Base-by-base conservation (phyloP, 2,888 invertebrate genomes). In the Phlogophora meticulosa region DNA sequence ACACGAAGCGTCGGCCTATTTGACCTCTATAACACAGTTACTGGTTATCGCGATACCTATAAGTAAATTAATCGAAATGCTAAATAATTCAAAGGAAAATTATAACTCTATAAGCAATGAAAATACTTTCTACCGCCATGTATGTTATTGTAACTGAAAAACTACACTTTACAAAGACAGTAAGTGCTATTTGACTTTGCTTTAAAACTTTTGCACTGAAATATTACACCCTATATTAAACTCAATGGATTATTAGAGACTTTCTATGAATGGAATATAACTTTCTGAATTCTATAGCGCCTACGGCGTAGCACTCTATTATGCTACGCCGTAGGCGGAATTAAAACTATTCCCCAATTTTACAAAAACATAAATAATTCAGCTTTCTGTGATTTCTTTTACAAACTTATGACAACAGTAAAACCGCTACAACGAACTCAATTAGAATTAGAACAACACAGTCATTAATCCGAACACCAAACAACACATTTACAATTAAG, bases 401-500 rank as follows among this genome's bases (percentile, higher is more conserved):
- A 28, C 11, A 11, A 20, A 36, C 11, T 11, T 4, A 9, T 17
- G 13, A 38, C 5, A 11, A 11, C 20, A 52, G 64, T 22, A 3
- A 52, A 32, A 13, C 15, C n/a, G 10, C 5, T 22, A 17, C 0
- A 9, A 66, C 36, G 49, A 57, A 49, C 57, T 36, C 34, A 49
- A 58, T 58, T 40, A 28, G 34, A 48, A 34, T 38, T 34, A 45
- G n/a, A 34, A 49, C 24, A 9, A 40, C n/a, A 49, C 20, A 56
- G 10, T 51, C 28, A 38, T 36, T 15, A 48, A 58, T 60, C 28
- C 15, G 28, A 56, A 56, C 20, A n/a, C 22, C 43, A 53, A 57
- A 55, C 56, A 58, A 46, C 32, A 52, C 22, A 34, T 34, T 49
- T n/a, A 49, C 38, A 63, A 57, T 63, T 52, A 66, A 52, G 10